Evolutionary conservation across 2,797 vertebrate genomes (phyloP), one percentile per base, ranked within the genome.

Genomic region (Loriculus beryllinus): DNA sequence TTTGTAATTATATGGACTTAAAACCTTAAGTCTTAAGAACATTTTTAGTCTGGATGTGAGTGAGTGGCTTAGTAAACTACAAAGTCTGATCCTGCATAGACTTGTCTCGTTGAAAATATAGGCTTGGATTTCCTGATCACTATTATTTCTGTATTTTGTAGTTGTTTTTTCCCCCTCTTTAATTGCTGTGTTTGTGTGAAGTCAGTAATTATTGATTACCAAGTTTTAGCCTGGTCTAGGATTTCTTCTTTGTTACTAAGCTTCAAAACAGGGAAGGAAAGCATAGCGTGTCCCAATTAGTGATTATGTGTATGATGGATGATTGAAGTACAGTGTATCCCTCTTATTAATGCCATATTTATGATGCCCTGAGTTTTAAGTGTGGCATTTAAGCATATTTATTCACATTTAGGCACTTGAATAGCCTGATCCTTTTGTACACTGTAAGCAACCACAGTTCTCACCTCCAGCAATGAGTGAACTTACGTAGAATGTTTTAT

Each of bases 291-390:
- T 68, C 9, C 16, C 60, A 35, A 21, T 6, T 47, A 16, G 5
- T 1, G 5, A 22, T 45, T 2, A 3, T 1, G 2, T 26, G 3
- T 52, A 21, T 25, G 20, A 47, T 42, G 8, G 4, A 11, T 42
- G 12, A 37, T 9, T 43, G 26, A 77, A 48, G 18, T 29, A n/a
- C 23, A 37, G 19, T 47, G 15, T 39, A 23, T 59, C 14, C 8
- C 5, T 83, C 52, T 52, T 10, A 16, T 37, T 40, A 14, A 8
- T 54, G 12, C 64, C 10, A 42, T 47, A 20, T 49, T 77, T 22
- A 9, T 33, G 23, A 3, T 35, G 13, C 5, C 31, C 7, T 48
- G 26, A 29, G 26, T 63, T 67, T 64, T 23, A 64, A 70, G 12
- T 29, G 18, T 48, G 22, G 13, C 29, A 5, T n/a, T 82, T 33